Percentiles rank a stretch among this genome's conserved stretches.
These are phyloP conservation scores for Chymomyza caudatula DNA, from an alignment of 2,888 invertebrate genomes.

Conservation along the genomic window DNA sequence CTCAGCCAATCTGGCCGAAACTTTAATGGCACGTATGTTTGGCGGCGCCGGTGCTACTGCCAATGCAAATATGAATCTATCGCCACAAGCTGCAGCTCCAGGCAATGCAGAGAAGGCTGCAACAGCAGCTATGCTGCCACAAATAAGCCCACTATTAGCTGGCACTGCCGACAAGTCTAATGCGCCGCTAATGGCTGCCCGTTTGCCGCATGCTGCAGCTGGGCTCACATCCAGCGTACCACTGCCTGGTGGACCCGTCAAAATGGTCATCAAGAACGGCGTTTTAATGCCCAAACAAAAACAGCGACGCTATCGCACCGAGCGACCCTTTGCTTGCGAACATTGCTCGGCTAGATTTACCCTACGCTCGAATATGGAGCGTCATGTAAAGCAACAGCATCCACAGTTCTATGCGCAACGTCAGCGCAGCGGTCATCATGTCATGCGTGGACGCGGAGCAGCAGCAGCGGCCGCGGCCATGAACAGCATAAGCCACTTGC, in stretches of 20 bases:
- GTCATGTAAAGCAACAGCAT: conserved; percentile 96
- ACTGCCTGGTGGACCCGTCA: conserved; percentile 80
- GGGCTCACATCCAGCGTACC: conserved; percentile 30
- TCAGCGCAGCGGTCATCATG: conserved; percentile 81
- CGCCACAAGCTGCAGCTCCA: background rate
- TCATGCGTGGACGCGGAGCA: conserved; percentile 75
- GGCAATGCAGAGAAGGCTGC: background rate
- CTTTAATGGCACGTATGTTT: conserved; percentile 79
- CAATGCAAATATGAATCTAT: no score
- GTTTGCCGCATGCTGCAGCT: conserved; percentile 40
- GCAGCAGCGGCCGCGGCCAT: conserved; percentile 50
- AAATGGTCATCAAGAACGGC: conserved; percentile 94
- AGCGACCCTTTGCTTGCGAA: conserved; percentile 93
- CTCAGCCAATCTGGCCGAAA: conserved; percentile 80
- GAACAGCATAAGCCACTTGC: conserved; percentile 51
- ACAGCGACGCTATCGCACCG: conserved; percentile 92
- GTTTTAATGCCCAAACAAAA: conserved; percentile 95
- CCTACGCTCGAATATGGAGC: conserved; percentile 94
- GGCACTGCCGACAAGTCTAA: conserved; percentile 34
- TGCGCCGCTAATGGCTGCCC: conserved; percentile 40
- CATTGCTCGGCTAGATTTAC: conserved; percentile 95
- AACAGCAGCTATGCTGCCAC: conserved; percentile 26
- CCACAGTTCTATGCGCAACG: conserved; percentile 92
- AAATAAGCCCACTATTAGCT: conserved; percentile 43
- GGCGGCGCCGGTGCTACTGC: background rate